These are phyloP conservation scores for Tetraodon nigroviridis DNA, from an alignment of 2,113 vertebrate genomes.

Conservation along the genomic window DNA sequence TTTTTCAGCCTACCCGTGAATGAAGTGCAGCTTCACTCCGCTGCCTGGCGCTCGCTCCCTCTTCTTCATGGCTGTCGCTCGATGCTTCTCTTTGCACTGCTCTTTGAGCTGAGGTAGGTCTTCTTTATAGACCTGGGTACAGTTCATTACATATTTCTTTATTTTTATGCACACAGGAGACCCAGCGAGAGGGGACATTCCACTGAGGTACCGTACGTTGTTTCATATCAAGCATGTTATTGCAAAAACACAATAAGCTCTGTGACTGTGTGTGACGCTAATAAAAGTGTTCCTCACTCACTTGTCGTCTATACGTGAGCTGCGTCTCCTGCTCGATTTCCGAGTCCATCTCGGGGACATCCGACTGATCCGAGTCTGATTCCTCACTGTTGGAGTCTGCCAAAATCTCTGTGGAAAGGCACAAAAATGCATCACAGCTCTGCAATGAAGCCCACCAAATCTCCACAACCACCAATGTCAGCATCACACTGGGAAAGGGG, in stretches of 20 bases:
- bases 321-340: slow-evolving; percentile 99
- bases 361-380: slow-evolving; percentile 96
- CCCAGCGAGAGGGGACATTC: too few relatives aligned
- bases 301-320: slow-evolving; percentile 91
- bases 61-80: slow-evolving; percentile 85
- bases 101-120: slow-evolving; percentile 99
- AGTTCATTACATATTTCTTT: not conserved
- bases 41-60: slow-evolving; percentile 84
- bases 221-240: too few relatives aligned
- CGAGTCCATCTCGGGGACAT: slow-evolving; percentile 97
- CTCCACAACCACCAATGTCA: slow-evolving; percentile 25
- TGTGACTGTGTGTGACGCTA: too few relatives aligned
- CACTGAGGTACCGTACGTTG: too few relatives aligned
- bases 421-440: slow-evolving; percentile 23
- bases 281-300: slow-evolving; percentile 22
- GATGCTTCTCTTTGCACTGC: slow-evolving; percentile 93
- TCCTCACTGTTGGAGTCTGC: slow-evolving; percentile 95
- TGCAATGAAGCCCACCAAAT: not conserved
- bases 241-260: too few relatives aligned
- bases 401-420: slow-evolving; percentile 81
- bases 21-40: slow-evolving; percentile 90
- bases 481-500: slow-evolving; percentile 4
- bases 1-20: slow-evolving; percentile 82
- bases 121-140: slow-evolving; percentile 96
- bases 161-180: too few relatives aligned